Conservation (phyloP, 2,797 vertebrate genomes). For the Pteronotus mesoamericanus region DNA sequence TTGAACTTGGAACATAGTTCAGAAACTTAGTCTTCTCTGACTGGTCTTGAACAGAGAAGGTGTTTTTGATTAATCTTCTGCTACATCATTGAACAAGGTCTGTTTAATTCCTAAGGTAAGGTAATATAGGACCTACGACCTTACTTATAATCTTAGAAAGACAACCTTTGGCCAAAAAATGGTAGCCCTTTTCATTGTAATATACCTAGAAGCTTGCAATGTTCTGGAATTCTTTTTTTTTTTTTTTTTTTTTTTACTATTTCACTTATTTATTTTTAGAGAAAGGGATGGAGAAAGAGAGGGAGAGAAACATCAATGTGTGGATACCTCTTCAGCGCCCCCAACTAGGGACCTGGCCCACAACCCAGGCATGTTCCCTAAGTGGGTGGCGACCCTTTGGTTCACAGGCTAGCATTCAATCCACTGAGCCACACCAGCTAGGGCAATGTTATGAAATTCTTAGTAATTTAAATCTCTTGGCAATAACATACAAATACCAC, state of each 20-base stretch:
- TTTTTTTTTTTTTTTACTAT: too few species aligned
- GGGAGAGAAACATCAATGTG: too few species aligned
- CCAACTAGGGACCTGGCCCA: too few species aligned
- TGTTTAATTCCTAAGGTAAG: background rate
- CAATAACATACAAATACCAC: background rate
- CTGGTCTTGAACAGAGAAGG: background rate
- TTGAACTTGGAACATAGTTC: conserved; percentile 2
- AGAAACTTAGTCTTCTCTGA: background rate
- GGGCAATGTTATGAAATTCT: background rate
- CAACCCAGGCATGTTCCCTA: too few species aligned
- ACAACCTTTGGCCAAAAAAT: background rate
- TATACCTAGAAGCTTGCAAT: background rate
- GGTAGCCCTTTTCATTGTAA: background rate
- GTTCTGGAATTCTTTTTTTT: background rate
- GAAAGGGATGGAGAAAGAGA: too few species aligned
- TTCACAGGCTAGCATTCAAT: too few species aligned
- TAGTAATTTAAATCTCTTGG: background rate
- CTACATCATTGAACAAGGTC: background rate
- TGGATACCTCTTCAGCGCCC: too few species aligned
- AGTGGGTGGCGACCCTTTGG: too few species aligned
- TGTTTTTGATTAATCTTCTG: background rate
- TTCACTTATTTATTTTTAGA: too few species aligned
- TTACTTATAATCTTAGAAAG: conserved; percentile 27
- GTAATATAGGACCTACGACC: background rate
- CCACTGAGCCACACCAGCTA: too few species aligned